These are phyloP conservation scores for Scaptomyza parva DNA, from an alignment of 2,888 invertebrate genomes.

Conservation along the genomic window DNA sequence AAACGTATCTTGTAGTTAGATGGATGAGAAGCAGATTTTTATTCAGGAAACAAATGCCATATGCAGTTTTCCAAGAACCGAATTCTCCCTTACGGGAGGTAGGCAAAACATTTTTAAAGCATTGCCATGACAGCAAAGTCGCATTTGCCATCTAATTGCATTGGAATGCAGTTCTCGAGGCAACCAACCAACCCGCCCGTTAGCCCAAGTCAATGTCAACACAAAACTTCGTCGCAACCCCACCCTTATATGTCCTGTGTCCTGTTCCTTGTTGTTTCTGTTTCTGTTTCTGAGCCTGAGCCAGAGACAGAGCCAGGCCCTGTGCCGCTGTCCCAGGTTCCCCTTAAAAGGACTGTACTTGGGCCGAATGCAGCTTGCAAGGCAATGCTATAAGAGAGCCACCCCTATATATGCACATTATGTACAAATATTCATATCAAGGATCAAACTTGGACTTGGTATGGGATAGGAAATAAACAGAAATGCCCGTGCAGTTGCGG, in stretches of 20 bases:
- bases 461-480: conserved; percentile 9
- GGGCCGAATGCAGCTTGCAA: conserved; percentile 65
- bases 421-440: conserved; percentile 19
- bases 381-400: conserved; percentile 57
- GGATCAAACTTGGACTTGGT: conserved; percentile 58
- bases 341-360: conserved; percentile 62
- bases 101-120: conserved; percentile 23
- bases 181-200: conserved; percentile 47
- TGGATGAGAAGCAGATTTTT: conserved; percentile 22
- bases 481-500: conserved; percentile 51
- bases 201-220: conserved; percentile 74
- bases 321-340: conserved; percentile 20
- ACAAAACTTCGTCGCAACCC: conserved; percentile 34
- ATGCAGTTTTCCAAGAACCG: conserved; percentile 66
- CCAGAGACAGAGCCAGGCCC: too few species aligned
- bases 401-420: conserved; percentile 55
- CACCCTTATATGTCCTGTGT: conserved; percentile 54
- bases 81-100: conserved; percentile 65
- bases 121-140: conserved; percentile 55
- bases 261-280: conserved; percentile 12
- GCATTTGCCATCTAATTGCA: conserved; percentile 64
- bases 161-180: conserved; percentile 67
- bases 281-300: too few species aligned
- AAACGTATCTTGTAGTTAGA: conserved; percentile 17
- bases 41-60: conserved; percentile 28